Evolutionary conservation across 2,113 vertebrate species (phyloP).

Genomic region (Lepus europaeus): DNA sequence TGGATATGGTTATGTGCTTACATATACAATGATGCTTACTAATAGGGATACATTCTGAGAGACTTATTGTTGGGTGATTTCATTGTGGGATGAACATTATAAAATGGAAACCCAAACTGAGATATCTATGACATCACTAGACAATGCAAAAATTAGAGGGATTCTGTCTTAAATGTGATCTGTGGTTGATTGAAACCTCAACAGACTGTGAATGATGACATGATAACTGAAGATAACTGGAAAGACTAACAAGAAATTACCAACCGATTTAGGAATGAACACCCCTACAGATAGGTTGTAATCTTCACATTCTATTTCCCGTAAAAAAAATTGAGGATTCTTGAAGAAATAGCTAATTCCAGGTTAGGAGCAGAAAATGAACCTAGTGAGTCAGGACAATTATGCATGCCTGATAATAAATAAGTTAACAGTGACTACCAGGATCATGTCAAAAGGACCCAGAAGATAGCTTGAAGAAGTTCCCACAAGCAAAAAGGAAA

Average conservation of each 20-base stretch:
- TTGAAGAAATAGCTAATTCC: not conserved
- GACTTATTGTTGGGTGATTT: too few species aligned
- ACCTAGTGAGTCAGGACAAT: not conserved
- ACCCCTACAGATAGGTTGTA: not conserved
- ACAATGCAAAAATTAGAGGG: too few species aligned
- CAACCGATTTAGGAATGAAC: not conserved
- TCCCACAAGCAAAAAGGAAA: not conserved
- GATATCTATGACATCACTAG: too few species aligned
- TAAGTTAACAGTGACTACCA: not conserved
- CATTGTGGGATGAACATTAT: too few species aligned
- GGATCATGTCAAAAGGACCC: not conserved
- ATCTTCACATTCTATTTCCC: slow-evolving; percentile 23
- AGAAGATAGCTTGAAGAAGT: not conserved
- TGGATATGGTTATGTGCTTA: not conserved
- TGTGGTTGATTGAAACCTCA: too few species aligned
- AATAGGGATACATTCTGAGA: too few species aligned
- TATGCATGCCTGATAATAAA: not conserved
- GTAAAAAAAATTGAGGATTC: not conserved
- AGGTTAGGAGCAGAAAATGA: not conserved
- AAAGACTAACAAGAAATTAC: not conserved
- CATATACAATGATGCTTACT: too few species aligned
- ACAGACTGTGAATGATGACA: not conserved
- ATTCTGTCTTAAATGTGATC: too few species aligned
- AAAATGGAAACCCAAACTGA: too few species aligned
- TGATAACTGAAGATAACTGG: not conserved